phyloP scores from a whole-genome alignment of 1,140 invertebrate genomes.

The Drosophila arawakana region DNA sequence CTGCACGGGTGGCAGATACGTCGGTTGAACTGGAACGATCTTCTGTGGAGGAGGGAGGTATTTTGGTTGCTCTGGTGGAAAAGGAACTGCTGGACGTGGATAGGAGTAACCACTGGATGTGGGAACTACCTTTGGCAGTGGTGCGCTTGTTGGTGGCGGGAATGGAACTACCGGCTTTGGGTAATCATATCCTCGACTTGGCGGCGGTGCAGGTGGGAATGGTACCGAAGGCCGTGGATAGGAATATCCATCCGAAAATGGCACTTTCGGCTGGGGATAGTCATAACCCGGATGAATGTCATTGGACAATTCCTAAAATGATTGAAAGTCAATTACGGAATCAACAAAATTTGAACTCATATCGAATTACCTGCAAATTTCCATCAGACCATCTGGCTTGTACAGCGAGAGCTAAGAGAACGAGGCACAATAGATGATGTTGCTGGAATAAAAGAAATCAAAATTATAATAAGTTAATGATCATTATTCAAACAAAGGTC shows the following conservation, averaged over 20 bases:
- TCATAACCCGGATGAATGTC: constrained; percentile 38
- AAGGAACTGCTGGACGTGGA: constrained; percentile 39
- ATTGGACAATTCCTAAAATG: constrained; percentile 33
- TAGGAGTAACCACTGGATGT: constrained; percentile 38
- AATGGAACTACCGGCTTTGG: constrained; percentile 42
- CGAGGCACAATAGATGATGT: constrained; percentile 51
- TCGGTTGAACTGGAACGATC: constrained; percentile 24
- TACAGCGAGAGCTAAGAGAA: constrained; percentile 46
- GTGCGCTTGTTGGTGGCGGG: constrained; percentile 24
- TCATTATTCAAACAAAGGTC: constrained; percentile 45
- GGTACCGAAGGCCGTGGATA: constrained; percentile 47
- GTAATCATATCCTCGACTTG: constrained; percentile 47
- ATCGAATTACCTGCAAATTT: constrained; percentile 37
- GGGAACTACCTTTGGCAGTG: constrained; percentile 20
- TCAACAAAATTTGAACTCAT: background rate
- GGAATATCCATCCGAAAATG: constrained; percentile 45
- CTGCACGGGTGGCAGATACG: constrained; percentile 46
- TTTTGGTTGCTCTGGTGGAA: constrained; percentile 34
- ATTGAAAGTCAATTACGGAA: background rate
- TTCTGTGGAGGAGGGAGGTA: constrained; percentile 36
- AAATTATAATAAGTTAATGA: constrained; percentile 32
- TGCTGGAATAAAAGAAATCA: constrained; percentile 57
- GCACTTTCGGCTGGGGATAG: constrained; percentile 49
- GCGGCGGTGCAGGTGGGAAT: constrained; percentile 37
- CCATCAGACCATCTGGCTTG: constrained; percentile 43